Evolutionary conservation across 2,113 vertebrate species (phyloP), one percentile per base, ranked within the genome.

Genomic region (Bubo scandiacus): DNA sequence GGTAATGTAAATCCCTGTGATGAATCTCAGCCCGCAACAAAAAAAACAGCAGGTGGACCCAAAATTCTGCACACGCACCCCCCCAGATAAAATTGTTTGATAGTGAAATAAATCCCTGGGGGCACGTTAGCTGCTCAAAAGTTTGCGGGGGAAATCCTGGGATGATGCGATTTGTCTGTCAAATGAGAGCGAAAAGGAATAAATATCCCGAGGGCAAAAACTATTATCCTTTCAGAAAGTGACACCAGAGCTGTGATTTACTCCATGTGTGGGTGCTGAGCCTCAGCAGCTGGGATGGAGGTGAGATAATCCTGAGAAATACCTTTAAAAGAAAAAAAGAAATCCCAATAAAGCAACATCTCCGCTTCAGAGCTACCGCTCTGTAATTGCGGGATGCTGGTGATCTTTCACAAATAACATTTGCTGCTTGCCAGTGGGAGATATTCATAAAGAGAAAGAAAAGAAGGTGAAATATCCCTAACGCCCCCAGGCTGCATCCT

Each of bases 151-250:
- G 59, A 88, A 85, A 94, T 90, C 90, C 92, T 55, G 65, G n/a
- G 74, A 75, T 83, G 94, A 86, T 70, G 89, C 3, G 25, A 95
- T 84, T 78, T 94, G 88, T 86, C 95, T 92, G 92, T 97, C 97
- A 98, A 92, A 96, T 6, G 49, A 95, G 32, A 72, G 85, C 6
- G 17, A 81, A 94, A 92, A 83, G 81, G 91, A 97, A 97, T 94
- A 98, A 98, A 97, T 96, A 96, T 81, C 89, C 77, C 6, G 4
- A 72, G 90, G 96, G 94, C 3, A 3, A 88, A 90, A 96, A 95
- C 91, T 91, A 97, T 97, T 95, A 93, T 96, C 94, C 91, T 94
- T 97, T 98, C 90, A 90, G 92, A 96, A 97, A 95, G 73, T 70
- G 86, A 90, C 86, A 81, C 32, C 2, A 7, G 49, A 88, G 63